Evolutionary conservation across 1,140 invertebrate species (phyloP).

Genomic region (Antheraea pernyi): DNA sequence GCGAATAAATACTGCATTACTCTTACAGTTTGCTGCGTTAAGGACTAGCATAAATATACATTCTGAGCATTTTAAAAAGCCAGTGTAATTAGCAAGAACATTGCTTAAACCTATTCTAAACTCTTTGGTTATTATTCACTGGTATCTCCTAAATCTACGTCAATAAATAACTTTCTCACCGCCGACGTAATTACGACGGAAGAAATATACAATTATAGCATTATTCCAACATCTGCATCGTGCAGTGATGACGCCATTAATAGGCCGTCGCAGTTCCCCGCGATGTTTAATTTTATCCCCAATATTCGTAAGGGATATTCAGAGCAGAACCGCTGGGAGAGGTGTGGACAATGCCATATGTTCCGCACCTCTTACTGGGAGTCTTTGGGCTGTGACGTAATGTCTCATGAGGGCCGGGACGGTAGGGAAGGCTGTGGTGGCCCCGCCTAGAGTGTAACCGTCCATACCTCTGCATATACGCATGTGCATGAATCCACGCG

Average conservation of each 20-base stretch:
- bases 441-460: constrained; percentile 92
- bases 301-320: constrained; percentile 49
- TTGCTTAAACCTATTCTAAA: constrained; percentile 24
- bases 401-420: constrained; percentile 96
- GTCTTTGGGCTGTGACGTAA: constrained; percentile 92
- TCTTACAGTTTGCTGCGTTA: constrained; percentile 53
- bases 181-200: not conserved
- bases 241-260: not conserved
- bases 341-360: constrained; percentile 96
- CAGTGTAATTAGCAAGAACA: constrained; percentile 19
- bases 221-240: not conserved
- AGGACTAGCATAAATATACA: constrained; percentile 58
- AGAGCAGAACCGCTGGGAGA: constrained; percentile 91
- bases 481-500: constrained; percentile 97
- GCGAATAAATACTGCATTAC: constrained; percentile 41
- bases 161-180: constrained; percentile 47
- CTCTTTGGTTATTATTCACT: constrained; percentile 73
- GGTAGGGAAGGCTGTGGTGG: constrained; percentile 92
- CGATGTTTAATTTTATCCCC: constrained; percentile 17
- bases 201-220: not conserved
- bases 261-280: constrained; percentile 13
- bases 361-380: constrained; percentile 96
- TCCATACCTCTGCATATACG: constrained; percentile 89
- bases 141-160: constrained; percentile 46
- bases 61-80: constrained; percentile 22